These are phyloP conservation scores for Dunckerocampus dactyliophorus DNA, from an alignment of 2,113 vertebrate genomes.

Conservation along the genomic window DNA sequence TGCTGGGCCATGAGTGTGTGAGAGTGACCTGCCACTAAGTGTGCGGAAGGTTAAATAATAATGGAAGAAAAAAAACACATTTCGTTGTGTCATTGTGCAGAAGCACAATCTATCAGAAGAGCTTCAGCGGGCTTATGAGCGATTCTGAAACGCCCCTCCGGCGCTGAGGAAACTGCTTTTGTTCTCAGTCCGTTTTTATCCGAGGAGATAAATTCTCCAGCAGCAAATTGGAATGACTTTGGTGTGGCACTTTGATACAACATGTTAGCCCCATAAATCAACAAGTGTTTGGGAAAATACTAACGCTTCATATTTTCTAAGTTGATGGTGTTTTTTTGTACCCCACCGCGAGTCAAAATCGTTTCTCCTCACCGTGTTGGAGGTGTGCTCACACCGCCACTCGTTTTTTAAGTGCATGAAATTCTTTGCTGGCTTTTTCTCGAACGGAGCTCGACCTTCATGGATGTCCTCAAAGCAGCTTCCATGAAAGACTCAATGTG, in stretches of 20 bases:
- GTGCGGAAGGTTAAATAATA: slow-evolving; percentile 17
- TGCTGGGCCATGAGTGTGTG: neutral
- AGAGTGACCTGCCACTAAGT: slow-evolving; percentile 18
- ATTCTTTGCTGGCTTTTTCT: slow-evolving; percentile 5
- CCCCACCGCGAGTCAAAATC: slow-evolving; percentile 10
- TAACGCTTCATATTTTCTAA: neutral
- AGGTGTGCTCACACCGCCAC: slow-evolving; percentile 2
- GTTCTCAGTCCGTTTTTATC: slow-evolving; percentile 19
- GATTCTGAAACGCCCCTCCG: slow-evolving; percentile 35
- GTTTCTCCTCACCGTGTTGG: slow-evolving; percentile 13
- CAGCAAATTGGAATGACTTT: slow-evolving; percentile 56
- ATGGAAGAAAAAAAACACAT: neutral
- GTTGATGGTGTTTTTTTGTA: neutral
- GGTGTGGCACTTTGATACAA: slow-evolving; percentile 42
- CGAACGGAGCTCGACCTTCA: slow-evolving; percentile 21
- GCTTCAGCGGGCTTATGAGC: slow-evolving; percentile 39
- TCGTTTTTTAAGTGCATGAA: slow-evolving; percentile 17
- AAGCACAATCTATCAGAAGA: slow-evolving; percentile 19
- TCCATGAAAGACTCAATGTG: slow-evolving; percentile 12
- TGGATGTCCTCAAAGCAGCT: slow-evolving; percentile 12
- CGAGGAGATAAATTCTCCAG: slow-evolving; percentile 53
- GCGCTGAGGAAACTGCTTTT: slow-evolving; percentile 49
- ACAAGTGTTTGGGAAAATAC: slow-evolving; percentile 6
- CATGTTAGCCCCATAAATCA: slow-evolving; percentile 41
- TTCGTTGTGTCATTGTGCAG: slow-evolving; percentile 19